Evolutionary conservation across 2,888 invertebrate genomes (phyloP), one percentile per base, ranked within the genome.

Genomic region (Meiosimyza decipiens): DNA sequence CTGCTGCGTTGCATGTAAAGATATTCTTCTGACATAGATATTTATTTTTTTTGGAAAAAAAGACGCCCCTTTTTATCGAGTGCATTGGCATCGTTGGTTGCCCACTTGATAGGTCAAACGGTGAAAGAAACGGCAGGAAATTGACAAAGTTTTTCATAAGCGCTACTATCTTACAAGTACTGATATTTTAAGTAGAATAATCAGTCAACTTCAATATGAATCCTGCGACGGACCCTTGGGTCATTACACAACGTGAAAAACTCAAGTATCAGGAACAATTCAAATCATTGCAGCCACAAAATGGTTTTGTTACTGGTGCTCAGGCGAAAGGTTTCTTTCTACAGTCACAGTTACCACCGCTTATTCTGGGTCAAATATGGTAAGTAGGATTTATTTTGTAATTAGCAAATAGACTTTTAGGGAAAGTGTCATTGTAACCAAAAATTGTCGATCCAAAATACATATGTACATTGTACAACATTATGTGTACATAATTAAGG

Each of bases 361-460:
- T 92, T 4, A 89, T 96, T 69, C 89, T 99, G 59, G 98, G 98
- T 5, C 95, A 97, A 86, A 98, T 99, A 87, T 99, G 99, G 99
- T 95, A 90, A 87, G 86, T 82, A 18, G 54, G n/a, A n/a, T 51
- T 22, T 40, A 5, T 40, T 16, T 54, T 54, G 18, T 54, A 12
- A 28, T 28, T 28, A 28, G 28, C 28, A 28, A 28, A 28, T 28
- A 28, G 2, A 28, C 2, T 22, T 22, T 22, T 22, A 22, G 22
- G 22, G 22, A 2, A 22, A 22, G 22, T 22, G 22, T 22, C 22
- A 22, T 1, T 22, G 22, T 22, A 22, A 22, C 2, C 28, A 28
- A 2, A 28, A 28, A 28, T 3, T 28, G 4, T 28, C 3, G 3
- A 28, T 28, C 28, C 28, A 28, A 28, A 3, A 28, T 22, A 2